Percentiles rank a stretch among this genome's conserved stretches.
phyloP scores from a whole-genome alignment of 2,888 invertebrate genomes.

The Chloromyia formosa region DNA sequence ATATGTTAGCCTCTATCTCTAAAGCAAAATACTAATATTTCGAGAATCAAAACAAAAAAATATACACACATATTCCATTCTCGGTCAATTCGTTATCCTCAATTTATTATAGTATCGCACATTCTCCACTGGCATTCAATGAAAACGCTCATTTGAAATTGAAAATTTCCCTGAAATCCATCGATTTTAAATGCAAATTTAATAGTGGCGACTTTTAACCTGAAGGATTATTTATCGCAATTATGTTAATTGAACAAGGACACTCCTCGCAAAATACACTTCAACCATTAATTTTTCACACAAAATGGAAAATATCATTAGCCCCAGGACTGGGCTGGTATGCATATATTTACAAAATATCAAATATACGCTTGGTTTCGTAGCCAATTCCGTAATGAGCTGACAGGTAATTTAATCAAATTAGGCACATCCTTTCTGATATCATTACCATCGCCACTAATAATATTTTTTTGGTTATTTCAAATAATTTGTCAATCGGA shows the following conservation, averaged over 20 bases:
- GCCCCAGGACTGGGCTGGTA: not conserved
- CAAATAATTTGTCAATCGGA: too few relatives aligned
- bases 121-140: too few relatives aligned
- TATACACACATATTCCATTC: too few relatives aligned
- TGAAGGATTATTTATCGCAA: slow-evolving; percentile 24
- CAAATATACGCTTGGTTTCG: not conserved
- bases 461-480: too few relatives aligned
- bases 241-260: slow-evolving; percentile 24
- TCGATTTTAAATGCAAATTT: not conserved
- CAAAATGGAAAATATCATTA: not conserved
- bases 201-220: slow-evolving; percentile 23
- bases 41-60: too few relatives aligned
- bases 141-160: too few relatives aligned
- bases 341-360: not conserved
- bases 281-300: not conserved
- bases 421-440: not conserved
- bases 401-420: not conserved
- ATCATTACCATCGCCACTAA: too few relatives aligned
- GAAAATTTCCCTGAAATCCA: too few relatives aligned
- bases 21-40: too few relatives aligned
- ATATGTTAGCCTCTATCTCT: too few relatives aligned
- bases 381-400: not conserved
- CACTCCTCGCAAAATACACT: not conserved
- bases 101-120: too few relatives aligned
- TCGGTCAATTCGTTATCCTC: too few relatives aligned